phyloP scores from a whole-genome alignment of 2,888 invertebrate genomes.

The Dorcus hopei region DNA sequence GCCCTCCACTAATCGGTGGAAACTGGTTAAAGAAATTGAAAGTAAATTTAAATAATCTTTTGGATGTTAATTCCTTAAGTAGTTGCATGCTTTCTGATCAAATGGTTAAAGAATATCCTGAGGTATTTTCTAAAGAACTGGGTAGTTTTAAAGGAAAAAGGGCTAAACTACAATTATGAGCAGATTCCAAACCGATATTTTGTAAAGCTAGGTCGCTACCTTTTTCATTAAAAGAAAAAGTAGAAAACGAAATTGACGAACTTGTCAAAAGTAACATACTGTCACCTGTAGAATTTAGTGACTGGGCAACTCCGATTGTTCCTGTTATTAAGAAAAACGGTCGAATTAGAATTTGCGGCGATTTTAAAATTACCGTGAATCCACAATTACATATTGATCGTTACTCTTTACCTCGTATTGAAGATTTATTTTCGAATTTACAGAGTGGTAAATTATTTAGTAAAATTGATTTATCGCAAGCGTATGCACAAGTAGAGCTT shows the following conservation, averaged over 20 bases:
- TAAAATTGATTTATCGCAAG: constrained; percentile 20
- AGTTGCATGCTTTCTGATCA: background rate
- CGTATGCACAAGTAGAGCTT: constrained; percentile 12
- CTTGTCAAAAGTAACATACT: constrained; percentile 12
- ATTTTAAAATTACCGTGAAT: too few relatives aligned
- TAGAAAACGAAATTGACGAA: constrained; percentile 8
- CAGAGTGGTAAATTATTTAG: constrained; percentile 12
- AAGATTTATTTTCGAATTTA: constrained; percentile 2
- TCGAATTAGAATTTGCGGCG: too few relatives aligned
- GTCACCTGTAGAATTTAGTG: constrained; percentile 10
- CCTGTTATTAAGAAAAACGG: too few relatives aligned
- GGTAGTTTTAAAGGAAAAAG: background rate
- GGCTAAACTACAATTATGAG: background rate
- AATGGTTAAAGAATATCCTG: background rate
- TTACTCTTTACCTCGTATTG: too few relatives aligned
- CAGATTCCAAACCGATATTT: background rate
- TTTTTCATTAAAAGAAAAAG: constrained; percentile 9
- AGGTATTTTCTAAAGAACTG: background rate
- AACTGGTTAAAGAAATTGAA: constrained; percentile 1
- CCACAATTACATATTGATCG: too few relatives aligned
- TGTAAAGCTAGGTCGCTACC: constrained; percentile 15
- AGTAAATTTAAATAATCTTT: constrained; percentile 2
- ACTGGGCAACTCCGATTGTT: constrained; percentile 18
- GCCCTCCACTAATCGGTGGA: constrained; percentile 2
- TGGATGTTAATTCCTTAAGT: background rate